Evolutionary conservation across 2,797 vertebrate species (phyloP).

Genomic region (Takifugu rubripes): DNA sequence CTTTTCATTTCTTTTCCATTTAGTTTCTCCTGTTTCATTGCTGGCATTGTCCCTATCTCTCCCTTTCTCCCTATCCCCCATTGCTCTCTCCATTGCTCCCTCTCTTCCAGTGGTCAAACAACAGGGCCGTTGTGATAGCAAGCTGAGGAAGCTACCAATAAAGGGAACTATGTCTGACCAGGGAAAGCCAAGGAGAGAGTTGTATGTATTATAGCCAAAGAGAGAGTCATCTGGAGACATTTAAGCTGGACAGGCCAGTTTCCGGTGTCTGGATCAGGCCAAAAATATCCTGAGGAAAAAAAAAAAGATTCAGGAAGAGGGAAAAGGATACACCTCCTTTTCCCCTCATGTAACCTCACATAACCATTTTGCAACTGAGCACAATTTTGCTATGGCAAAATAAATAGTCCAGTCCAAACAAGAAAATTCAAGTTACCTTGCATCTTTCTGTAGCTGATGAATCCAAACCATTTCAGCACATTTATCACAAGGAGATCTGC

Average conservation of each 20-base stretch:
- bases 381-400: conserved; percentile 31
- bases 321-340: conserved; percentile 50
- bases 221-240: conserved; percentile 77
- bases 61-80: background rate
- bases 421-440: conserved; percentile 17
- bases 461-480: too few species aligned
- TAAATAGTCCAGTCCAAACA: conserved; percentile 3
- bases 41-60: conserved; percentile 19
- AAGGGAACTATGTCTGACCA: conserved; percentile 59
- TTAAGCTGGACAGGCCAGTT: conserved; percentile 78
- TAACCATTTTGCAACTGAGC: conserved; percentile 43
- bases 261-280: conserved; percentile 73
- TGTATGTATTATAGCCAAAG: conserved; percentile 62
- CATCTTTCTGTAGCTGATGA: conserved; percentile 4
- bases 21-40: conserved; percentile 17
- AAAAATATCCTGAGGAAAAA: conserved; percentile 66
- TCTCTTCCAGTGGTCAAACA: conserved; percentile 51
- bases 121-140: conserved; percentile 66
- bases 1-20: conserved; percentile 15
- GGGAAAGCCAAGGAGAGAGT: conserved; percentile 40
- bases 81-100: too few species aligned
- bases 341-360: conserved; percentile 53
- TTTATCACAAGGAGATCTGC: conserved; percentile 2
- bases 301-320: conserved; percentile 52
- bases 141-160: conserved; percentile 72